Conservation (phyloP, 2,888 invertebrate species). For the Falcaria lacertinaria region DNA sequence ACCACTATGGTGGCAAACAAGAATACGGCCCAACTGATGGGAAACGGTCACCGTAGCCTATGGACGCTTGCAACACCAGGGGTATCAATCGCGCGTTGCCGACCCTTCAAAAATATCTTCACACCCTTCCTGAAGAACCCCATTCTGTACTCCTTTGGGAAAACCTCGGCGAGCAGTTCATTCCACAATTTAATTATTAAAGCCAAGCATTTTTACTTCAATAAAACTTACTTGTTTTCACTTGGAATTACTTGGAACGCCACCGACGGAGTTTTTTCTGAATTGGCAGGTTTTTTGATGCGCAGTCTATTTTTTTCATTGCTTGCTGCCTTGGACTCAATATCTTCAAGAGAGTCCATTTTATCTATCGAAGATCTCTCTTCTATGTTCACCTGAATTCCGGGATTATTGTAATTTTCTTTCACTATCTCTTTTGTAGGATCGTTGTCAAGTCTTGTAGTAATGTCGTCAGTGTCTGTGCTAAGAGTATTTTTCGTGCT, state of each 20-base stretch:
- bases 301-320: constrained; percentile 29
- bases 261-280: constrained; percentile 65
- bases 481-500: constrained; percentile 16
- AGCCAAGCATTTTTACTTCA: not conserved
- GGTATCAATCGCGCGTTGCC: too few species aligned
- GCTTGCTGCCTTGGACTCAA: constrained; percentile 32
- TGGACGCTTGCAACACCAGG: too few species aligned
- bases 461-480: constrained; percentile 18
- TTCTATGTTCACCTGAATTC: constrained; percentile 39
- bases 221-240: constrained; percentile 60
- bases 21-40: too few species aligned
- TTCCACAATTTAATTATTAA: too few species aligned
- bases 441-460: constrained; percentile 8
- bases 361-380: constrained; percentile 55
- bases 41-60: too few species aligned
- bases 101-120: too few species aligned
- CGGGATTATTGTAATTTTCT: constrained; percentile 39
- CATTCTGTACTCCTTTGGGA: too few species aligned
- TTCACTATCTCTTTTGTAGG: constrained; percentile 19
- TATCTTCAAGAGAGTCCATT: constrained; percentile 41
- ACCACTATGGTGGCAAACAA: too few species aligned
- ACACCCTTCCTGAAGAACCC: too few species aligned
- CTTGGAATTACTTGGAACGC: constrained; percentile 73
- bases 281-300: constrained; percentile 39
- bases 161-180: too few species aligned